phyloP scores from a whole-genome alignment of 1,140 invertebrate species.

The Eurosta solidaginis region DNA sequence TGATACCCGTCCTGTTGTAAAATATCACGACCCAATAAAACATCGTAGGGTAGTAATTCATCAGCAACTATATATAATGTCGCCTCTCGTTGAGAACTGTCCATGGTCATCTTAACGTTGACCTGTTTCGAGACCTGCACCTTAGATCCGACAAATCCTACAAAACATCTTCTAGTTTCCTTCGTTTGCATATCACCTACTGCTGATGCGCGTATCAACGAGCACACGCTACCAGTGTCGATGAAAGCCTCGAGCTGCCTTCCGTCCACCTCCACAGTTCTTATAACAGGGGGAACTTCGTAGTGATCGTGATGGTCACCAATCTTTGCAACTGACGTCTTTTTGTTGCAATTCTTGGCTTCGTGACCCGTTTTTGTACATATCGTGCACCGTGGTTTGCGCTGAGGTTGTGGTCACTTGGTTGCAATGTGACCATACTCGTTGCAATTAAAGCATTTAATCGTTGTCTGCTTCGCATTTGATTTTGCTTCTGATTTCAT shows the following conservation, averaged over 20 bases:
- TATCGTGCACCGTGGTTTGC: not conserved
- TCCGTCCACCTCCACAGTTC: no score
- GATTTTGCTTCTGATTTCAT: not conserved
- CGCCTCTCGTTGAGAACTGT: not conserved
- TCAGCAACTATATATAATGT: not conserved
- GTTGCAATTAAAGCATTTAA: slow-evolving; percentile 7
- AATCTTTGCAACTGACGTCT: not conserved
- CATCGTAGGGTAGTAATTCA: not conserved
- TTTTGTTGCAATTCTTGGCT: not conserved
- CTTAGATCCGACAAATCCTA: not conserved
- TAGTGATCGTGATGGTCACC: not conserved
- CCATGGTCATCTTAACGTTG: not conserved
- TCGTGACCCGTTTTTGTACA: not conserved
- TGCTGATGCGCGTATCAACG: no score
- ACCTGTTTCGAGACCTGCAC: not conserved
- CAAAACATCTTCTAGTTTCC: not conserved
- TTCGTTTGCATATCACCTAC: no score
- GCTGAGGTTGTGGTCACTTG: not conserved
- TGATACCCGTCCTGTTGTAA: not conserved
- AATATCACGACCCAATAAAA: slow-evolving; percentile 2
- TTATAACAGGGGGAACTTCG: not conserved
- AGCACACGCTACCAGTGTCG: no score
- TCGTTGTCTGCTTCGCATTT: not conserved
- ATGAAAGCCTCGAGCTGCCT: no score
- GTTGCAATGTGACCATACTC: not conserved